Evolutionary conservation across 2,113 vertebrate genomes (phyloP).

Genomic region (Boleophthalmus pectinirostris): DNA sequence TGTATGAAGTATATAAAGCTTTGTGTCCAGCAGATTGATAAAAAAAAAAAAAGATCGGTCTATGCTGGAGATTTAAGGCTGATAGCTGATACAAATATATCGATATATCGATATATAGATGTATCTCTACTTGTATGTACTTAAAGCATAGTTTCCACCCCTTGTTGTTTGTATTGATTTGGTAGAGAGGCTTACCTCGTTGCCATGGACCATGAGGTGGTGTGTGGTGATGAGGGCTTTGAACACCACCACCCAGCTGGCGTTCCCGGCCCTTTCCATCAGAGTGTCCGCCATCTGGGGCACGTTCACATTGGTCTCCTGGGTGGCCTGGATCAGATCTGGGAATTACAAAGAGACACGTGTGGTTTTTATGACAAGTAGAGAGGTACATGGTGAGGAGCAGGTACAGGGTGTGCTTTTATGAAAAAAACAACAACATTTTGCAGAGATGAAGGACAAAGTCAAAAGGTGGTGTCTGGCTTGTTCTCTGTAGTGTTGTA

Average conservation of each 20-base stretch:
- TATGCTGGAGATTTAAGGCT: too few species aligned
- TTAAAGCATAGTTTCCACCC: neutral
- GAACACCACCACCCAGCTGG: constrained; percentile 99
- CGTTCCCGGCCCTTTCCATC: constrained; percentile 95
- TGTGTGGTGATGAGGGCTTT: constrained; percentile 98
- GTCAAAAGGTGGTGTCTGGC: neutral
- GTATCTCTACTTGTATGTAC: neutral
- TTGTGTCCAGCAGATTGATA: too few species aligned
- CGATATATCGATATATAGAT: too few species aligned
- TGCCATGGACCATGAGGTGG: constrained; percentile 97
- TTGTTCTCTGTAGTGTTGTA: neutral
- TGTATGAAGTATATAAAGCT: too few species aligned
- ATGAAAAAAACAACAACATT: neutral
- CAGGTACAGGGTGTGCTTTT: neutral
- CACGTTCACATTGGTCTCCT: constrained; percentile 97
- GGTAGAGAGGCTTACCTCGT: constrained; percentile 85
- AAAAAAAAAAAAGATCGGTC: too few species aligned
- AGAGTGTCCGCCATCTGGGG: constrained; percentile 96
- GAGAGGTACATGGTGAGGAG: neutral
- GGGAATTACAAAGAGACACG: constrained; percentile 51
- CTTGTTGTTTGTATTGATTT: neutral
- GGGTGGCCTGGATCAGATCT: constrained; percentile 97
- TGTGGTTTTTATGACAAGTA: constrained; percentile 21
- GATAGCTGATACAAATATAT: too few species aligned
- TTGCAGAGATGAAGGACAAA: neutral